Evolutionary conservation across 2,888 invertebrate genomes (phyloP).

Genomic region (Acleris literana): DNA sequence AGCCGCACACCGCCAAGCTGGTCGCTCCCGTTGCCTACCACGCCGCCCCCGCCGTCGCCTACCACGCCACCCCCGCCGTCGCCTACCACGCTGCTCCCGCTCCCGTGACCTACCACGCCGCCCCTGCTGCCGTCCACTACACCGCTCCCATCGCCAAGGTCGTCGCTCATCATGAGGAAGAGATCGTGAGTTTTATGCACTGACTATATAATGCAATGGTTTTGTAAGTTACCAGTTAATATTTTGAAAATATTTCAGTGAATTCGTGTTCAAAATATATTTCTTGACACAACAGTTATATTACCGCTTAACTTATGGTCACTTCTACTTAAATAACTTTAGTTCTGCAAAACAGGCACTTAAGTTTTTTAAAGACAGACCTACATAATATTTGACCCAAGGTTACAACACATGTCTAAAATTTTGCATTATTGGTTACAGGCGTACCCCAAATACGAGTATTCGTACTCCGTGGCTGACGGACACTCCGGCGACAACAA

Average conservation of each 20-base stretch:
- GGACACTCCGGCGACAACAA: constrained; percentile 71
- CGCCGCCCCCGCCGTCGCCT: constrained; percentile 44
- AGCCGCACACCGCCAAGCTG: constrained; percentile 46
- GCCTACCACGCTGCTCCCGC: constrained; percentile 4
- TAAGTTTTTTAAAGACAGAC: too few relatives aligned
- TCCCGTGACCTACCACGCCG: constrained; percentile 38
- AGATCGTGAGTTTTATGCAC: constrained; percentile 21
- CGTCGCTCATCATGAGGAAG: constrained; percentile 40
- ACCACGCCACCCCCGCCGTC: constrained; percentile 38
- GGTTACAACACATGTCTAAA: background rate
- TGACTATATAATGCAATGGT: too few relatives aligned
- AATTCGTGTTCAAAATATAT: constrained; percentile 28
- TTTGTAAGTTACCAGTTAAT: too few relatives aligned
- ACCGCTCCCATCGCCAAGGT: constrained; percentile 44
- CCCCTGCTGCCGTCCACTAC: constrained; percentile 39
- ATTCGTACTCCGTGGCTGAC: constrained; percentile 70
- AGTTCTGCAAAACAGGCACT: too few relatives aligned
- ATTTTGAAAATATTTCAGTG: too few relatives aligned
- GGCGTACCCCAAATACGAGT: constrained; percentile 54
- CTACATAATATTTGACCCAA: background rate
- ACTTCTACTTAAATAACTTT: too few relatives aligned
- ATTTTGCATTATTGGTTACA: constrained; percentile 17
- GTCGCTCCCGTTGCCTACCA: constrained; percentile 47
- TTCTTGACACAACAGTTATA: constrained; percentile 23
- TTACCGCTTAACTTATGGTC: too few relatives aligned